Base-by-base conservation (phyloP, 2,797 vertebrate species). In the Semotilus atromaculatus region DNA sequence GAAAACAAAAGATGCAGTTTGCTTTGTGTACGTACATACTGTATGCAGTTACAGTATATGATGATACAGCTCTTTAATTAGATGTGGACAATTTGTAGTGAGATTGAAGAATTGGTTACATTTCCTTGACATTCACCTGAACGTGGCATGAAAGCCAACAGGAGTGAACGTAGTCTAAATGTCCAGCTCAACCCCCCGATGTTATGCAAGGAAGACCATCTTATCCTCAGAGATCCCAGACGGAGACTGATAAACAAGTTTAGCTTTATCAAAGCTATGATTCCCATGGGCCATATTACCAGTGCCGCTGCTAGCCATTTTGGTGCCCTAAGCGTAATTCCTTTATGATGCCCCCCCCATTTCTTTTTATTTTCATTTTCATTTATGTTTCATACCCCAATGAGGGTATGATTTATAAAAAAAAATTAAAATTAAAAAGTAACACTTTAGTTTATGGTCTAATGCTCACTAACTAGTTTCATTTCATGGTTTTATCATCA, bases 51-150 rank as follows among this genome's bases (percentile, higher is more conserved):
- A n/a, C n/a, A n/a, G n/a, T n/a, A n/a, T 23, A 58, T 5, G 45
- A 82, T 7, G 45, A 82, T 43, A 77, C 23, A 78, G 43, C 36
- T 51, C 82, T 86, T 86, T 86, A 86, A 86, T 86, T 77, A 83
- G 85, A 85, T 16, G 23, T 3, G 16, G 29, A 51, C 3, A 29
- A 71, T 83, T 86, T 85, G 71, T 80, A 82, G 82, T 73, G 75
- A 86, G 53, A 72, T 72, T 82, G 19, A 21, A 36, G 64, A n/a
- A 36, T 72, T 84, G 77, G 18, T 81, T 77, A 80, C 21, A 3
- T 67, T 79, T n/a, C 40, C 23, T 19, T 1, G 45, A n/a, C n/a
- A n/a, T n/a, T 74, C 75, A 89, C 86, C 84, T 86, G 70, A 85
- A 66, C 29, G 40, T 23, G 60, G n/a, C n/a, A 40, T 45, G 11